These are phyloP conservation scores for Phyllotreta cruciferae DNA, from an alignment of 2,888 invertebrate genomes.

Conservation along the genomic window DNA sequence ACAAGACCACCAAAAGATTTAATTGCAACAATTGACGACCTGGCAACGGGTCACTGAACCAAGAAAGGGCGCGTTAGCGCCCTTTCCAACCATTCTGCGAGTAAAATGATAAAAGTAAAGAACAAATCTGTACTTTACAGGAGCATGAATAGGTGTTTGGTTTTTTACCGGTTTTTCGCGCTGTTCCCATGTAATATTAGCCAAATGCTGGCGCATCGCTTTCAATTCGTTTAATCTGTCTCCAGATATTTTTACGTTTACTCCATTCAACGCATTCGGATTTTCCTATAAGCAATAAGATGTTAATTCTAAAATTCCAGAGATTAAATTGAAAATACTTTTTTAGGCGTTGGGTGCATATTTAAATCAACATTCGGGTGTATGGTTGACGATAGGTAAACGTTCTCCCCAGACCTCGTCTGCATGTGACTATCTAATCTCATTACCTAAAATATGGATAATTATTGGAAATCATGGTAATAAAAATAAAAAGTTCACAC, in stretches of 20 bases:
- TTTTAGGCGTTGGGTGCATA: not conserved
- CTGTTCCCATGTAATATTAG: not conserved
- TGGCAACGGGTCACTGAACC: no score
- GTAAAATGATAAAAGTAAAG: no score
- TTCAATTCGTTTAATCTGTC: slow-evolving; percentile 5
- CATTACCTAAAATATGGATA: slow-evolving; percentile 11
- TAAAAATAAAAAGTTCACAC: slow-evolving; percentile 2
- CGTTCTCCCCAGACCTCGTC: slow-evolving; percentile 1
- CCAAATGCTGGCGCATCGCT: slow-evolving; percentile 9
- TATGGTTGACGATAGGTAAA: slow-evolving; percentile 9
- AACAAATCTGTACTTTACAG: no score
- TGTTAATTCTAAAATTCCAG: not conserved
- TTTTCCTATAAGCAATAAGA: not conserved
- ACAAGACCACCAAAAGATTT: no score
- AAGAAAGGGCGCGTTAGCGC: no score
- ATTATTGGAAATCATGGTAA: not conserved
- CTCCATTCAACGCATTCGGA: not conserved
- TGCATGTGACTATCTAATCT: slow-evolving; percentile 12
- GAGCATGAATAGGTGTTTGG: no score
- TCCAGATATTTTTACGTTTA: slow-evolving; percentile 2
- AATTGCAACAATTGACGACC: no score
- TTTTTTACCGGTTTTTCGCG: slow-evolving; percentile 12
- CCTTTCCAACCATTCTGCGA: no score
- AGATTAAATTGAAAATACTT: not conserved
- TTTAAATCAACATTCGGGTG: slow-evolving; percentile 7